Base-by-base conservation (phyloP, 2,888 invertebrate species). In the Ectemnius lituratus region DNA sequence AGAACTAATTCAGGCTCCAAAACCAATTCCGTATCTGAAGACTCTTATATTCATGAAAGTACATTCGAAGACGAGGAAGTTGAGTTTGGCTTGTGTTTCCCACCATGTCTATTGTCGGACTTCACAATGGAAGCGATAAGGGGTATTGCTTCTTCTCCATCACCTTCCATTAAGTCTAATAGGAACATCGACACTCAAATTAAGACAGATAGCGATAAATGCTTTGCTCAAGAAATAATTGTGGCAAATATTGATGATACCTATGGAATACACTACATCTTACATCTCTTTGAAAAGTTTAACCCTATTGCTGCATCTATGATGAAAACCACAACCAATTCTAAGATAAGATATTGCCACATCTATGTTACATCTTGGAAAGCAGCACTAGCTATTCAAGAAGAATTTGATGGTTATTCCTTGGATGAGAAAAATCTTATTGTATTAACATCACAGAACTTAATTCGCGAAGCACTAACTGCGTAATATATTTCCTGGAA, bases 221-320 rank as follows among this genome's bases (percentile, higher is more conserved):
- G 83, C 20, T 4, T 52, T 14, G 85, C 87, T 0, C 73, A 81
- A 62, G 87, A 87, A 73, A 62, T 90, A 14, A 81, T 89, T n/a
- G 82, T 90, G 2, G 88, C 86, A 4, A 90, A 90, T 67, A 76
- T 90, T 59, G 84, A 81, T 60, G 45, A 64, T 0, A 67, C 74
- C 3, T 84, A 70, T 65, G 79, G 83, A 0, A 14, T 78, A 18
- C 70, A 85, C 16, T 88, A 85, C 11, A 85, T 90, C 28, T 70
- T 89, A 4, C 85, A 89, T 75, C 76, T 90, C 6, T 67, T 90
- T 2, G 78, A 86, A 20, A 80, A 83, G 14, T 82, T 81, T 67
- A 68, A 86, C 8, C 89, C 89, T 0, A 79, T 90, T 60, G 74
- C 84, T 1, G 77, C 84, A 1, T 84, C 84, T 0, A 4, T 73